Evolutionary conservation across 2,113 vertebrate species (phyloP).

Genomic region (Tretioscincus oriximinensis): DNA sequence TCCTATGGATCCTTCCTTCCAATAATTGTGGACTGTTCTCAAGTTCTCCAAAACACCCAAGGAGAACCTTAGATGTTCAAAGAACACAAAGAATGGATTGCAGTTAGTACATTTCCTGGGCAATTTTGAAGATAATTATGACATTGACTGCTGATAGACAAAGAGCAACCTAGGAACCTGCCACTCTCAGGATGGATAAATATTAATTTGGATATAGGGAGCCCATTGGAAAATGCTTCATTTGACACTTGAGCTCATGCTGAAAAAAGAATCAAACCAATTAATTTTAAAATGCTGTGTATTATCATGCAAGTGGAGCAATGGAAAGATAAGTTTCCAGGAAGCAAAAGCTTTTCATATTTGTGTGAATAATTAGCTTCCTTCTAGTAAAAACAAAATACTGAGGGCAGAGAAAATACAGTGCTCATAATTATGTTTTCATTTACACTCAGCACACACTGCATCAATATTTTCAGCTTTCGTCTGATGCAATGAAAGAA

Average conservation of each 20-base stretch:
- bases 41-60: not conserved
- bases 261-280: slow-evolving; percentile 26
- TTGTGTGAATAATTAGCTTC: slow-evolving; percentile 38
- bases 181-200: slow-evolving; percentile 42
- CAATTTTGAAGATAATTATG: slow-evolving; percentile 32
- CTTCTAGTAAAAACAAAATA: slow-evolving; percentile 28
- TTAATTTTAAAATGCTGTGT: slow-evolving; percentile 19
- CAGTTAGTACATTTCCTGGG: not conserved
- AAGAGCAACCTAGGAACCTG: slow-evolving; percentile 20
- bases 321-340: not conserved
- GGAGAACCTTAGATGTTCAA: not conserved
- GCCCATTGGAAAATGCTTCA: slow-evolving; percentile 27
- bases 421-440: slow-evolving; percentile 11
- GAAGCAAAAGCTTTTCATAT: slow-evolving; percentile 31
- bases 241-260: slow-evolving; percentile 38
- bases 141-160: slow-evolving; percentile 35
- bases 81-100: not conserved
- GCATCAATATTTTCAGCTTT: slow-evolving; percentile 20
- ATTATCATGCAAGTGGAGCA: slow-evolving; percentile 8
- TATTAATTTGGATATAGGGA: slow-evolving; percentile 29
- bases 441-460: slow-evolving; percentile 25
- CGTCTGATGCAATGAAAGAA: slow-evolving; percentile 45
- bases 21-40: not conserved
- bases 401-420: not conserved
- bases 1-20: not conserved